Evolutionary conservation across 2,888 invertebrate genomes (phyloP).

Genomic region (Sinodicranocentrus sp.): DNA sequence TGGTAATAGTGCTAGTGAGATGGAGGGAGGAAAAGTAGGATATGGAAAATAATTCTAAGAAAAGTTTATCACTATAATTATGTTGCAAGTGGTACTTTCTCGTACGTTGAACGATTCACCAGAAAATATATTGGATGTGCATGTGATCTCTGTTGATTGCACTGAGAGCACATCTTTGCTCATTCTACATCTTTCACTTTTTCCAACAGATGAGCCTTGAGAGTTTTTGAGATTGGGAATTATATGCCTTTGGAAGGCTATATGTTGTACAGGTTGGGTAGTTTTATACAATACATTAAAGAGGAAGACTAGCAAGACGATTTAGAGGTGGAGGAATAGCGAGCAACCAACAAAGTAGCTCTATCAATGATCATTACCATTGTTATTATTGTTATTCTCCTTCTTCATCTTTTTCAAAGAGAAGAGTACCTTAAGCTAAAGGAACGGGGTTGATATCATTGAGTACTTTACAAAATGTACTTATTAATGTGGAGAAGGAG

Average conservation of each 20-base stretch:
- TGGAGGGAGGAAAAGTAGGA: no score
- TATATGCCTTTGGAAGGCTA: no score
- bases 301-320: not conserved
- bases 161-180: constrained; percentile 14
- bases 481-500: no score
- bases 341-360: constrained; percentile 21
- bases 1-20: no score
- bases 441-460: no score
- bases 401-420: constrained; percentile 38
- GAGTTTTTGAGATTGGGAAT: no score
- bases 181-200: constrained; percentile 17
- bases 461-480: no score
- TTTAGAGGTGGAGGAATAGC: constrained; percentile 1
- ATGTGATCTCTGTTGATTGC: constrained; percentile 5
- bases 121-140: not conserved
- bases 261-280: no score
- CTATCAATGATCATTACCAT: constrained; percentile 55
- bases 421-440: not conserved
- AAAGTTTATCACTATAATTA: not conserved
- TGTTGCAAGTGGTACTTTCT: constrained; percentile 8
- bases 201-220: constrained; percentile 13
- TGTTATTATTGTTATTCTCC: constrained; percentile 40
- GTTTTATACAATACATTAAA: no score
- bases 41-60: not conserved
- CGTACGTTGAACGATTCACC: not conserved